Evolutionary conservation across 2,113 vertebrate species (phyloP).

Genomic region (Sclerurus mexicanus): DNA sequence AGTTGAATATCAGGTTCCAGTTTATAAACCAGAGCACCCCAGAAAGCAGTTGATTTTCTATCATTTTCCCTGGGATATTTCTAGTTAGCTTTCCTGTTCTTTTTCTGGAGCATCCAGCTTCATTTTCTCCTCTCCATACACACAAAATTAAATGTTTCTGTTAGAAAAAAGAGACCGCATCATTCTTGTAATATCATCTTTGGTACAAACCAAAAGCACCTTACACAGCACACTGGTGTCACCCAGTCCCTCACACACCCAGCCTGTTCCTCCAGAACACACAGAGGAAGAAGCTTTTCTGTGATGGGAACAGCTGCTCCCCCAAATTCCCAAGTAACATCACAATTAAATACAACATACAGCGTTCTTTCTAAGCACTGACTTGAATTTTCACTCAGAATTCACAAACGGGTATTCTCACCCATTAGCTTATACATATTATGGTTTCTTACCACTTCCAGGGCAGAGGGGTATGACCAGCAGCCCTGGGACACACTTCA

Average conservation of each 20-base stretch:
- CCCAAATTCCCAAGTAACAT: neutral
- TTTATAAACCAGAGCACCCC: constrained; percentile 4
- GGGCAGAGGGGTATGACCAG: neutral
- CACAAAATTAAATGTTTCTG: neutral
- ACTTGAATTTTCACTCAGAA: neutral
- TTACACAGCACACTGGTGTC: neutral
- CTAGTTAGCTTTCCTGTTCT: neutral
- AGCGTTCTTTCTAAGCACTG: neutral
- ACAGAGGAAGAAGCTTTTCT: neutral
- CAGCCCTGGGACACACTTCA: neutral
- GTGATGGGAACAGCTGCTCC: neutral
- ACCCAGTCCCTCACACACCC: neutral
- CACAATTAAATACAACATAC: constrained; percentile 5
- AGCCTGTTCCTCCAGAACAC: neutral
- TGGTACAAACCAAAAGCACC: constrained; percentile 29
- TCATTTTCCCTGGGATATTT: neutral
- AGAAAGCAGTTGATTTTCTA: neutral
- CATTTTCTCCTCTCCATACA: neutral
- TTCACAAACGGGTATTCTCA: neutral
- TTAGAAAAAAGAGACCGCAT: neutral
- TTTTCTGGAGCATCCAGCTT: neutral
- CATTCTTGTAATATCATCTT: constrained; percentile 1
- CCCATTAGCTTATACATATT: constrained; percentile 22
- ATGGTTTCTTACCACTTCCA: neutral
- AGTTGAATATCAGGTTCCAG: constrained; percentile 22